phyloP scores from a whole-genome alignment of 2,797 vertebrate genomes.

The Hylomyscus alleni region DNA sequence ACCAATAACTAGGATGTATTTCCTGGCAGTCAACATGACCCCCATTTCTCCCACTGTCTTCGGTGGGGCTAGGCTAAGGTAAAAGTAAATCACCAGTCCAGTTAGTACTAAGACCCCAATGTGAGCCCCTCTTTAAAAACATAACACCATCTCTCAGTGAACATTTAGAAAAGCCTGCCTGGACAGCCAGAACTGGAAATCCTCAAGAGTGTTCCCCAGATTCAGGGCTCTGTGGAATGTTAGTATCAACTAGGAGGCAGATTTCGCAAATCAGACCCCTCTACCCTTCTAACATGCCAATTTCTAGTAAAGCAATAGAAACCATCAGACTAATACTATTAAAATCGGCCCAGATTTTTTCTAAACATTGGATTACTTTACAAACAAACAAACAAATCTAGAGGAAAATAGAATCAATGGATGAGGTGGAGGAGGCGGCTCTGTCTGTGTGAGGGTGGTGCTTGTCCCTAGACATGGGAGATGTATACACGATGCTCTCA shows the following conservation, averaged over 20 bases:
- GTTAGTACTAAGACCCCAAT: fast-evolving
- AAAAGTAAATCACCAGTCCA: neutral
- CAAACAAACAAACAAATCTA: neutral
- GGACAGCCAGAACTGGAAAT: neutral
- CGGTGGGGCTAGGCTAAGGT: neutral
- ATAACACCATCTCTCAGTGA: neutral
- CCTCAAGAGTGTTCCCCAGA: neutral
- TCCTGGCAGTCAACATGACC: neutral
- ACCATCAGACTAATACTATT: slow-evolving; percentile 19
- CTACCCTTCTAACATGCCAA: neutral
- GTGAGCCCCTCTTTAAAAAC: neutral
- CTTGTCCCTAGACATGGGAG: neutral
- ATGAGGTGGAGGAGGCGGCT: fast-evolving
- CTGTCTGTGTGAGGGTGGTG: neutral
- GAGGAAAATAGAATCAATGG: neutral
- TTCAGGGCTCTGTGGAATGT: neutral
- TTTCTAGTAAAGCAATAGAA: neutral
- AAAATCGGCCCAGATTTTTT: neutral
- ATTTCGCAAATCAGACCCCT: neutral
- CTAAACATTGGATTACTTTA: neutral
- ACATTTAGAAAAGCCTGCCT: neutral
- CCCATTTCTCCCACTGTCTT: neutral
- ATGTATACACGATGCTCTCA: neutral
- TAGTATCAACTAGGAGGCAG: neutral
- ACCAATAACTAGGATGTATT: too few species aligned